phyloP scores from a whole-genome alignment of 2,113 vertebrate species.

The Empidonax traillii region DNA sequence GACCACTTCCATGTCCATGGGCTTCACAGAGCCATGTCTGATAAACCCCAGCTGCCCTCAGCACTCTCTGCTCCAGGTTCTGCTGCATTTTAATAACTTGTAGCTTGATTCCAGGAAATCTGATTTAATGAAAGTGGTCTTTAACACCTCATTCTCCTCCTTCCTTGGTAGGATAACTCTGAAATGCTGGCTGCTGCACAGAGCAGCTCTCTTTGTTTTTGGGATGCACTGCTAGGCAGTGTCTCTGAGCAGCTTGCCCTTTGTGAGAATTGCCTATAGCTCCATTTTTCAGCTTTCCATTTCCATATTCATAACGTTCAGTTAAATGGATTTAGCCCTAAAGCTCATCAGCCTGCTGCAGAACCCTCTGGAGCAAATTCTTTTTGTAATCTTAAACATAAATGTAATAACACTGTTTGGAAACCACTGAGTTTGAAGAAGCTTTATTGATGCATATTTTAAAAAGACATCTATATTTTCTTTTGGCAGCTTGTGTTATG shows the following conservation, averaged over 20 bases:
- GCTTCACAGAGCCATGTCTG: fast-evolving
- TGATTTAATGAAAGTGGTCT: not conserved
- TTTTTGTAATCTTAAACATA: not conserved
- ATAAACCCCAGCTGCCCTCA: not conserved
- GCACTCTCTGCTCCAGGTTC: not conserved
- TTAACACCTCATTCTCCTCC: not conserved
- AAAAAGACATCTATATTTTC: not conserved
- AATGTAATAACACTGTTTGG: constrained; percentile 8
- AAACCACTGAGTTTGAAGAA: not conserved
- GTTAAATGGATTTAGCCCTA: not conserved
- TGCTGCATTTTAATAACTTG: not conserved
- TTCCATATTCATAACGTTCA: not conserved
- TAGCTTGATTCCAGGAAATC: not conserved
- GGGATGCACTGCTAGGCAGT: not conserved
- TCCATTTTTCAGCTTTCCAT: not conserved
- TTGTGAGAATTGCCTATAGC: not conserved
- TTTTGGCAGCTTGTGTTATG: not conserved
- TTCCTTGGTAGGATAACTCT: not conserved
- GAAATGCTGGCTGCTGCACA: not conserved
- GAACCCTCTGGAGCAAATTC: not conserved
- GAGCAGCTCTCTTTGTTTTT: not conserved
- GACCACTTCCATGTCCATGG: fast-evolving
- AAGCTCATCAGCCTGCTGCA: constrained; percentile 1
- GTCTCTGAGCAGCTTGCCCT: not conserved
- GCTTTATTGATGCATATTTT: not conserved